Conservation (phyloP, 2,888 invertebrate genomes). For the Cryptocephalus primarius region DNA sequence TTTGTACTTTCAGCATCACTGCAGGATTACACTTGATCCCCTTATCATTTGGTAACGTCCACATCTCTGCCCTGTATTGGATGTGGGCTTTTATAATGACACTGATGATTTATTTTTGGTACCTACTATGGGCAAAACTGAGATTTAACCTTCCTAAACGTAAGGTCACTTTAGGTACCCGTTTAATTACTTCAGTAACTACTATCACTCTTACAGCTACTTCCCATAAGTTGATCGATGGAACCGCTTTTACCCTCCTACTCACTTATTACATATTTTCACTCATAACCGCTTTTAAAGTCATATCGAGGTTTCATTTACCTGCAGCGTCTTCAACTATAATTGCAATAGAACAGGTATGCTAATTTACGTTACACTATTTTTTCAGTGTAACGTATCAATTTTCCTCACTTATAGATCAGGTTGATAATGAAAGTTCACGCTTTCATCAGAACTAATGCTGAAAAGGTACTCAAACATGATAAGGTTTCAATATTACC, state of each 20-base stretch:
- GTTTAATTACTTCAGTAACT: background rate
- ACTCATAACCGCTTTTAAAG: conserved; percentile 33
- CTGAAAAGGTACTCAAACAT: conserved; percentile 45
- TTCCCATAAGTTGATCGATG: conserved; percentile 33
- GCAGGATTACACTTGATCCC: no score
- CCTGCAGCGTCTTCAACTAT: conserved; percentile 68
- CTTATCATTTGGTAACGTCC: no score
- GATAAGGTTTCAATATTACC: background rate
- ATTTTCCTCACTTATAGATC: conserved; percentile 39
- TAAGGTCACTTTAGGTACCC: conserved; percentile 9
- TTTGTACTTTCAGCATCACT: no score
- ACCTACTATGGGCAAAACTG: conserved; percentile 37
- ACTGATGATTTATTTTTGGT: no score
- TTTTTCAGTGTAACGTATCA: background rate
- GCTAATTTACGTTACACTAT: background rate
- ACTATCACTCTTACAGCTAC: conserved; percentile 26
- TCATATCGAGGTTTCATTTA: conserved; percentile 73
- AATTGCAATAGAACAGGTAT: conserved; percentile 49
- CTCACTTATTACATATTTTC: conserved; percentile 33
- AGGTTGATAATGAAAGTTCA: conserved; percentile 82
- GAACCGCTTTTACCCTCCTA: conserved; percentile 28
- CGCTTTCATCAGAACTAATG: conserved; percentile 66
- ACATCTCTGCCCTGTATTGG: no score
- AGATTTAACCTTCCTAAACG: conserved; percentile 29
- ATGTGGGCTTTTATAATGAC: no score